Evolutionary conservation across 2,888 invertebrate genomes (phyloP).

Genomic region (Agelastica alni): DNA sequence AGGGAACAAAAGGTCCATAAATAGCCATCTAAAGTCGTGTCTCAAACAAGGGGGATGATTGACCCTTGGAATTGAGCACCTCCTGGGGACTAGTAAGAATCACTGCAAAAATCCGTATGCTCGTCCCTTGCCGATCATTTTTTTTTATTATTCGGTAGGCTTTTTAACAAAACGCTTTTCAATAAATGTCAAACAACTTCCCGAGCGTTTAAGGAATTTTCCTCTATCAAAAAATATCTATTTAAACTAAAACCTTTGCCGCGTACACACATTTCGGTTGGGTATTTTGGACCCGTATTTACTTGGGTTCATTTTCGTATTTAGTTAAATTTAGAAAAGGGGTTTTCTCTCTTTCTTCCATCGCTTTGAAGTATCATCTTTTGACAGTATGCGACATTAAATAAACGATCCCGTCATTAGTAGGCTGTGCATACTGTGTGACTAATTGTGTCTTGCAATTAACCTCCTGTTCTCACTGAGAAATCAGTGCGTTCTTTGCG

Average conservation of each 20-base stretch:
- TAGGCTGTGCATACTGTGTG: slow-evolving; percentile 45
- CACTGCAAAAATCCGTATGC: slow-evolving; percentile 38
- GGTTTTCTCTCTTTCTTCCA: no score
- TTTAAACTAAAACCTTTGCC: not conserved
- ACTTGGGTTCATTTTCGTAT: slow-evolving; percentile 1
- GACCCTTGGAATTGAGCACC: slow-evolving; percentile 45
- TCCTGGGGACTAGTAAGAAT: slow-evolving; percentile 47
- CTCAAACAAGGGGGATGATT: slow-evolving; percentile 48
- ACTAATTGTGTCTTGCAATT: slow-evolving; percentile 48
- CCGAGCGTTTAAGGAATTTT: no score
- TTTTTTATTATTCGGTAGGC: slow-evolving; percentile 13
- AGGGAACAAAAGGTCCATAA: slow-evolving; percentile 25
- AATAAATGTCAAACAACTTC: no score
- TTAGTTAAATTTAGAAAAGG: slow-evolving; percentile 10
- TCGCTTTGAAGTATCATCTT: slow-evolving; percentile 21
- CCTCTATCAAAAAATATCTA: not conserved
- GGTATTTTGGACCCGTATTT: slow-evolving; percentile 7
- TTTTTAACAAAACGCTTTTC: slow-evolving; percentile 1
- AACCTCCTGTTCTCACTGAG: slow-evolving; percentile 33
- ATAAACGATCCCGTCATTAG: slow-evolving; percentile 45
- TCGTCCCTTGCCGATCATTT: slow-evolving; percentile 15
- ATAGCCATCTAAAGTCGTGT: slow-evolving; percentile 38
- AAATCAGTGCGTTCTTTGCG: not conserved
- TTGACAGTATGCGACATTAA: slow-evolving; percentile 36
- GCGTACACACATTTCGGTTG: not conserved